Conservation (phyloP, 2,888 invertebrate genomes). For the Drosophila ezoana region DNA sequence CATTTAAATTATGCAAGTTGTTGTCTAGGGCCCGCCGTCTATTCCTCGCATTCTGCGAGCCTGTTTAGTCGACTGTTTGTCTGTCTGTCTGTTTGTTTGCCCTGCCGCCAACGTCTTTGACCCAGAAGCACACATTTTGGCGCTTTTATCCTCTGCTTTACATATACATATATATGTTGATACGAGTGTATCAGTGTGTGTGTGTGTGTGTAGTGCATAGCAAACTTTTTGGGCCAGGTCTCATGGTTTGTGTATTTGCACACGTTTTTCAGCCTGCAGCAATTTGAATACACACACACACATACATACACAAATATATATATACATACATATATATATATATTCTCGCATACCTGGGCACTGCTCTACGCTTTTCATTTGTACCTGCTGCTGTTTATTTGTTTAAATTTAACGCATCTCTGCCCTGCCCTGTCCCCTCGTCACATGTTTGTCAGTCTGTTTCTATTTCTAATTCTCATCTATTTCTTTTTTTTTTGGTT, state of each 20-base stretch:
- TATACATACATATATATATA: slow-evolving; percentile 5
- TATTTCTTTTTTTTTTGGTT: slow-evolving; percentile 26
- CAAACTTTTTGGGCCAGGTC: slow-evolving; percentile 55
- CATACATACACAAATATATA: background rate
- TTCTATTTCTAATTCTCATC: slow-evolving; percentile 33
- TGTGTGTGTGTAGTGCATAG: slow-evolving; percentile 14
- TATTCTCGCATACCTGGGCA: slow-evolving; percentile 16
- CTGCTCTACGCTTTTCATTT: slow-evolving; percentile 58
- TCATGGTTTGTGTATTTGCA: slow-evolving; percentile 59
- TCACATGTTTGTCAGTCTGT: slow-evolving; percentile 4
- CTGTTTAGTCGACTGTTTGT: slow-evolving; percentile 38
- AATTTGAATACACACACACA: slow-evolving; percentile 34
- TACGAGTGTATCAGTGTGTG: background rate
- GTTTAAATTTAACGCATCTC: slow-evolving; percentile 76
- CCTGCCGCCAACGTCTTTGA: slow-evolving; percentile 72
- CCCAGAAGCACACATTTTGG: slow-evolving; percentile 76
- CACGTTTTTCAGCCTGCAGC: slow-evolving; percentile 61
- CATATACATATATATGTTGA: slow-evolving; percentile 18
- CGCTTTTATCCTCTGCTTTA: slow-evolving; percentile 53
- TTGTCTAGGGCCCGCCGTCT: slow-evolving; percentile 57
- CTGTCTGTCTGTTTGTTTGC: slow-evolving; percentile 55
- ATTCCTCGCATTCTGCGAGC: slow-evolving; percentile 38
- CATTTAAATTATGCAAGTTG: slow-evolving; percentile 80
- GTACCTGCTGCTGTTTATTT: slow-evolving; percentile 74
- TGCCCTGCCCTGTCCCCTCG: slow-evolving; percentile 8